Conservation (phyloP, 2,888 invertebrate species). For the Campoplex nolae region DNA sequence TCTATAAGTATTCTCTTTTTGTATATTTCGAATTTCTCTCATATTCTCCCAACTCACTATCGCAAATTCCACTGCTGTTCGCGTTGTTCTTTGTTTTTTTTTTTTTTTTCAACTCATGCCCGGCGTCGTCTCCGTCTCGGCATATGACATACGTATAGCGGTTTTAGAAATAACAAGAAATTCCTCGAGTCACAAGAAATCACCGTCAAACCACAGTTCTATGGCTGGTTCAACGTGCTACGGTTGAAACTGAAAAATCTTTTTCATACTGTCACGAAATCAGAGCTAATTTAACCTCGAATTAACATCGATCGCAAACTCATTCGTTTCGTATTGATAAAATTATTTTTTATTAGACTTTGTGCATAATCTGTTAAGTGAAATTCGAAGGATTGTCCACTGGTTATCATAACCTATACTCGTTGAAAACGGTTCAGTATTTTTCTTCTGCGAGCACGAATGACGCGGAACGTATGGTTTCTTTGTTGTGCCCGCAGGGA, state of each 20-base stretch:
- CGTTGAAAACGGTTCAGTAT: background rate
- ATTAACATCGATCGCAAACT: background rate
- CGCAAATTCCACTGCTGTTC: conserved; percentile 24
- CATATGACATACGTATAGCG: conserved; percentile 11
- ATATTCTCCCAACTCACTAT: conserved; percentile 2
- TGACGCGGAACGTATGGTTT: background rate
- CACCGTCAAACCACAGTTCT: background rate
- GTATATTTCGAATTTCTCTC: conserved; percentile 31
- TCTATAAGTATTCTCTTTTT: conserved; percentile 39
- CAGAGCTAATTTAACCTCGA: background rate
- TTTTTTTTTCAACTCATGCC: background rate
- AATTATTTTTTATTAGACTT: background rate
- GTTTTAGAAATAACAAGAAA: conserved; percentile 34
- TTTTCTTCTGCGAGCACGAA: background rate
- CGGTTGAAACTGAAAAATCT: background rate
- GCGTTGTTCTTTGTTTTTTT: conserved; percentile 4
- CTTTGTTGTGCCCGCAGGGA: background rate
- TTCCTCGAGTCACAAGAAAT: conserved; percentile 3
- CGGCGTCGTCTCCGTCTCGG: background rate
- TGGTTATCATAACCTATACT: background rate
- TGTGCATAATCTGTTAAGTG: background rate
- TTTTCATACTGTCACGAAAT: conserved; percentile 9
- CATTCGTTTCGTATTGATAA: background rate
- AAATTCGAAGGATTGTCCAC: background rate
- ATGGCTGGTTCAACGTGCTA: background rate